phyloP scores from a whole-genome alignment of 2,888 invertebrate genomes.

The Synanthedon vespiformis region DNA sequence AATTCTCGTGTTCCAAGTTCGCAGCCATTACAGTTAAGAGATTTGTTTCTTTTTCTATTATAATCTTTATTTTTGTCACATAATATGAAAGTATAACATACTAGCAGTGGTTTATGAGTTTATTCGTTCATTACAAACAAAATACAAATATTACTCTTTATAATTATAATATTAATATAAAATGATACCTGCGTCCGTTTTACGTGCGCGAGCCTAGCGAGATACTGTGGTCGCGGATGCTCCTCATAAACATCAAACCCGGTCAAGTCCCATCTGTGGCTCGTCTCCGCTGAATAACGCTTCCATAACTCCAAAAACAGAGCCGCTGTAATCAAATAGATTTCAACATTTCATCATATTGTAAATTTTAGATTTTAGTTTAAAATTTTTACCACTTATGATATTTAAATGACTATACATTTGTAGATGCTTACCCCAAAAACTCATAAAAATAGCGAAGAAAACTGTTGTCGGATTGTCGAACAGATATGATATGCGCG shows the following conservation, averaged over 20 bases:
- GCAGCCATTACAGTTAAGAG: too few species aligned
- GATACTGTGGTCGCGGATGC: slow-evolving; percentile 92
- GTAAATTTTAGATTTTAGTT: not conserved
- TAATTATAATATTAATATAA: too few species aligned
- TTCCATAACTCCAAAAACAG: slow-evolving; percentile 97
- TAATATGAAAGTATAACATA: not conserved
- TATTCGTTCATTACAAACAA: too few species aligned
- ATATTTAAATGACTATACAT: too few species aligned
- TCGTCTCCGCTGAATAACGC: slow-evolving; percentile 93
- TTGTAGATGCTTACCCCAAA: slow-evolving; percentile 53
- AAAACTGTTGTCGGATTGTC: slow-evolving; percentile 96
- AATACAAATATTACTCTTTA: too few species aligned
- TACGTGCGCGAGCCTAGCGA: slow-evolving; percentile 83
- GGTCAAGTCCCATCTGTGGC: slow-evolving; percentile 96
- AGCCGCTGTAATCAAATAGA: slow-evolving; percentile 68
- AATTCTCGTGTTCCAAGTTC: too few species aligned
- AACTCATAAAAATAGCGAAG: slow-evolving; percentile 95
- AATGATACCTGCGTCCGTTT: slow-evolving; percentile 78
- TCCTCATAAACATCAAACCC: slow-evolving; percentile 93
- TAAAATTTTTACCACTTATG: too few species aligned
- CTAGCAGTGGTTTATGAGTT: too few species aligned
- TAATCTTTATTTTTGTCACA: slow-evolving; percentile 21
- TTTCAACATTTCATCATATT: not conserved
- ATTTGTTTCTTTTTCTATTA: slow-evolving; percentile 75
- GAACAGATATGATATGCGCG: slow-evolving; percentile 89